These are phyloP conservation scores for Spea multiplicata DNA, from an alignment of 2,113 vertebrate genomes.

Conservation along the genomic window DNA sequence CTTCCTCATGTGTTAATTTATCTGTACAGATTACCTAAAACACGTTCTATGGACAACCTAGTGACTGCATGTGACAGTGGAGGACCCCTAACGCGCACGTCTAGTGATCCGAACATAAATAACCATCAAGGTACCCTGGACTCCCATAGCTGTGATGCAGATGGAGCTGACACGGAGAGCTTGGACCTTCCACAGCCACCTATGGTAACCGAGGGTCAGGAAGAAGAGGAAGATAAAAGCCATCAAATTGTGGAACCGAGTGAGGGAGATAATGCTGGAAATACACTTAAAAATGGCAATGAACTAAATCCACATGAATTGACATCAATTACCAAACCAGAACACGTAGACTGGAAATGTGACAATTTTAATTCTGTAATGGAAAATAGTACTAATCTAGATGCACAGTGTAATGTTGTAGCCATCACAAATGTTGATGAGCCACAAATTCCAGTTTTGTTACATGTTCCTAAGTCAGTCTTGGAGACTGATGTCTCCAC, in stretches of 20 bases:
- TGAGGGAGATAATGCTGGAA: conserved; percentile 37
- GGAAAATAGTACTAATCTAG: neutral
- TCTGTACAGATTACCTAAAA: conserved; percentile 85
- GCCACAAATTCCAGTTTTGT: neutral
- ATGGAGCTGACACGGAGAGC: conserved; percentile 56
- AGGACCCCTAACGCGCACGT: conserved; percentile 84
- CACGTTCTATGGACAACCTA: conserved; percentile 94
- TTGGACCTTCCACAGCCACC: conserved; percentile 4
- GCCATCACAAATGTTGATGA: conserved; percentile 1
- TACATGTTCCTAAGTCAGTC: neutral
- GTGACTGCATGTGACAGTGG: conserved; percentile 87
- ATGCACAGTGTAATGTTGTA: neutral
- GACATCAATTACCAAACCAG: neutral
- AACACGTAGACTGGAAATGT: neutral
- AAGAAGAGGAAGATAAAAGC: conserved; percentile 32
- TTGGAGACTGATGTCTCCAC: neutral
- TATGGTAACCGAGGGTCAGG: conserved; percentile 17
- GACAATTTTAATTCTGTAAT: neutral
- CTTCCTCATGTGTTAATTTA: too few species aligned
- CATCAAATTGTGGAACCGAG: rapidly evolving
- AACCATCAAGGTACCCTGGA: conserved; percentile 84
- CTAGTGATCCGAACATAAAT: conserved; percentile 97
- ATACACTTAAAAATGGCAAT: conserved; percentile 44
- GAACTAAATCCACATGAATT: conserved; percentile 1
- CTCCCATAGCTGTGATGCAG: conserved; percentile 56